These are phyloP conservation scores for Thereva nobilitata DNA, from an alignment of 2,888 invertebrate genomes.

Conservation along the genomic window DNA sequence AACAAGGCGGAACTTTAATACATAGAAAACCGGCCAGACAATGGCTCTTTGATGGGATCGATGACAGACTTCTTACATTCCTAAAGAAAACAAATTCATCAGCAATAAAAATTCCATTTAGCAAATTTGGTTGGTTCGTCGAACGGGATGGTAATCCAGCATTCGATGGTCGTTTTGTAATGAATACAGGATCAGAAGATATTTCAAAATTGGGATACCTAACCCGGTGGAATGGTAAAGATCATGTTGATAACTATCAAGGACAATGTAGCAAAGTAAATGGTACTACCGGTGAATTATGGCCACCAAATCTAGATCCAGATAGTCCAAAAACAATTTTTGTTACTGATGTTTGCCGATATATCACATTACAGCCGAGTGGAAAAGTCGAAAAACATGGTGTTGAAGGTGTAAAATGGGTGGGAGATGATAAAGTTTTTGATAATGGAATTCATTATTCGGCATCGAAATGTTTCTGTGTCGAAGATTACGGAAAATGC, in stretches of 20 bases:
- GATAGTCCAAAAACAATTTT: constrained; percentile 68
- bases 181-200: constrained; percentile 72
- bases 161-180: constrained; percentile 78
- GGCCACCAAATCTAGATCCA: constrained; percentile 66
- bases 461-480: constrained; percentile 71
- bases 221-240: constrained; percentile 70
- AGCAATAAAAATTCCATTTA: constrained; percentile 65
- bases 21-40: constrained; percentile 68
- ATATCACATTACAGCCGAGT: constrained; percentile 56
- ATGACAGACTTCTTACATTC: constrained; percentile 70
- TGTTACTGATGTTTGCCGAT: constrained; percentile 80
- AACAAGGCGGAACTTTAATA: constrained; percentile 60
- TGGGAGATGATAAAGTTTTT: constrained; percentile 67
- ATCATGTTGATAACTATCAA: constrained; percentile 62
- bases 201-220: constrained; percentile 70
- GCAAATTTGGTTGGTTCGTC: constrained; percentile 83
- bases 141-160: constrained; percentile 74
- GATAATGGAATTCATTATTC: constrained; percentile 71
- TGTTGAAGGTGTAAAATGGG: constrained; percentile 52
- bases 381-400: constrained; percentile 47
- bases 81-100: constrained; percentile 60
- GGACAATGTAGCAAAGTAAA: constrained; percentile 69
- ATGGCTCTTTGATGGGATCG: constrained; percentile 80
- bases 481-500: constrained; percentile 58
- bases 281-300: constrained; percentile 80